phyloP scores from a whole-genome alignment of 2,113 vertebrate species.

The Centropristis striata region DNA sequence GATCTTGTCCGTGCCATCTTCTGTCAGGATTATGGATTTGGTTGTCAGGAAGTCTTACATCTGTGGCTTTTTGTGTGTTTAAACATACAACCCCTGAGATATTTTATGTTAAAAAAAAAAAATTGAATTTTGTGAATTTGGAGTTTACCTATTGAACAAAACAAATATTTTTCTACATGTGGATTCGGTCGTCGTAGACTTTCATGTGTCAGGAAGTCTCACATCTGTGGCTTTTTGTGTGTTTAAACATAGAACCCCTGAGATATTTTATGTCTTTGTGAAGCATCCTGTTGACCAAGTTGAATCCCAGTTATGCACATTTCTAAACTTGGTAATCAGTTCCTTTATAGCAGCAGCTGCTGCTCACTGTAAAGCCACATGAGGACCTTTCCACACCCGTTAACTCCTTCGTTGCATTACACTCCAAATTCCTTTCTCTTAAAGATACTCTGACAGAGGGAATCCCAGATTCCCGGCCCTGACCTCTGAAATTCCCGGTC shows the following conservation, averaged over 20 bases:
- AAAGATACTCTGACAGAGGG: conserved; percentile 64
- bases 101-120: too few relatives aligned
- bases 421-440: conserved; percentile 55
- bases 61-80: conserved; percentile 11
- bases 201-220: not conserved
- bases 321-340: conserved; percentile 71
- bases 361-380: conserved; percentile 50
- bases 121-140: too few relatives aligned
- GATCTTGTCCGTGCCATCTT: not conserved
- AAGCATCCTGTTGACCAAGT: conserved; percentile 62
- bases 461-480: conserved; percentile 69
- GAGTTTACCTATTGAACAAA: too few relatives aligned
- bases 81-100: not conserved
- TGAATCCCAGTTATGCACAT: conserved; percentile 50
- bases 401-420: conserved; percentile 68
- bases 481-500: conserved; percentile 75
- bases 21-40: not conserved
- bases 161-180: too few relatives aligned
- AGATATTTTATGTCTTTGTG: conserved; percentile 40
- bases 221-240: conserved; percentile 4
- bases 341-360: conserved; percentile 73
- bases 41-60: not conserved
- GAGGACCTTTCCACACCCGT: conserved; percentile 53
- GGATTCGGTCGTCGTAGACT: not conserved
- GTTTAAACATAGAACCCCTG: not conserved